These are phyloP conservation scores for Cantharis rustica DNA, from an alignment of 2,888 invertebrate genomes.

Conservation along the genomic window DNA sequence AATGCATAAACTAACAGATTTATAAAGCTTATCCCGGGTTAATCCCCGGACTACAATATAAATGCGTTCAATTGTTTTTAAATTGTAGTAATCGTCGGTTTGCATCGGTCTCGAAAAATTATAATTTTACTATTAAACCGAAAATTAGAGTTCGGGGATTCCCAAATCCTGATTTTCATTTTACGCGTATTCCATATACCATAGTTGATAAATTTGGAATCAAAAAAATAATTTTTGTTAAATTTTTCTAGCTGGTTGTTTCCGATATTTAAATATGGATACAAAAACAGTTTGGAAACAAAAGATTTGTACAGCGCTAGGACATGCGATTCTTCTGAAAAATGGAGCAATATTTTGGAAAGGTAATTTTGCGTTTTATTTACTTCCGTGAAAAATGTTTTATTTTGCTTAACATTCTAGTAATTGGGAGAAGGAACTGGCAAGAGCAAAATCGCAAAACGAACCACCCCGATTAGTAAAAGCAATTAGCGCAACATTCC, in stretches of 20 bases:
- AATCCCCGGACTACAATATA: no score
- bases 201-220: no score
- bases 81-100: no score
- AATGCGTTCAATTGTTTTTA: no score
- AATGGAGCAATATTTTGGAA: constrained; percentile 69
- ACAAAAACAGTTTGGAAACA: constrained; percentile 64
- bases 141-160: no score
- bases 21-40: background rate
- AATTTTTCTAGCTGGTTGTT: constrained; percentile 66
- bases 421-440: constrained; percentile 66
- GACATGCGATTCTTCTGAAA: constrained; percentile 65
- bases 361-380: constrained; percentile 49
- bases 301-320: constrained; percentile 70
- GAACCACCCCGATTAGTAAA: constrained; percentile 64
- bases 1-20: background rate
- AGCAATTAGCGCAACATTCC: constrained; percentile 66
- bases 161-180: no score
- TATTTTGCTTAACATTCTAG: constrained; percentile 42
- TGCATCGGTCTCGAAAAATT: no score
- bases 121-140: no score
- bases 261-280: constrained; percentile 67
- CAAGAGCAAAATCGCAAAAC: constrained; percentile 57
- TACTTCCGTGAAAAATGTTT: background rate
- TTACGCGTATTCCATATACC: no score
- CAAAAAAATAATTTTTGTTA: no score